Evolutionary conservation across 37 sponge, comb jelly and placozoan species (phyloP).

Genomic region (Ephydatia muelleri): DNA sequence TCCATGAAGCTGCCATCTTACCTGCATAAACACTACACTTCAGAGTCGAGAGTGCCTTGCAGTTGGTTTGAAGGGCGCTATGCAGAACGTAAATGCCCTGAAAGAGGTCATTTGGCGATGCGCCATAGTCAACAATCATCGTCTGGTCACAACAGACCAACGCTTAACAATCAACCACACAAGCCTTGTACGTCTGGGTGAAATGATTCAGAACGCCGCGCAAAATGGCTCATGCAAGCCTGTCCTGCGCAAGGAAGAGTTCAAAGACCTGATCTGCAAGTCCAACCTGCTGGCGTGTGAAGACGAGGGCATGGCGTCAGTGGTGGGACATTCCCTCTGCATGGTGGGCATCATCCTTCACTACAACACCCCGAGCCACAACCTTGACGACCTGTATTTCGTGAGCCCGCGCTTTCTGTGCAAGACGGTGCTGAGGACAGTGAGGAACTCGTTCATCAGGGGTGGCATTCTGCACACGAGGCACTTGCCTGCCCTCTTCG

Average conservation of each 20-base stretch:
- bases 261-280: slow-evolving; percentile 22
- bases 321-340: slow-evolving; percentile 47
- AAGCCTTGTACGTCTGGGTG: slow-evolving; percentile 22
- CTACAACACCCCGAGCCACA: slow-evolving; percentile 50
- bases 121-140: slow-evolving; percentile 21
- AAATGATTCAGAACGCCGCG: slow-evolving; percentile 13
- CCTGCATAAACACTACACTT: background rate
- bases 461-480: slow-evolving; percentile 62
- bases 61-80: slow-evolving; percentile 3
- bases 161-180: slow-evolving; percentile 59
- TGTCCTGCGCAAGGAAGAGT: slow-evolving; percentile 42
- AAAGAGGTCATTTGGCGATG: slow-evolving; percentile 50
- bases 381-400: slow-evolving; percentile 69
- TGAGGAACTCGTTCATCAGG: slow-evolving; percentile 55
- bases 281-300: slow-evolving; percentile 25
- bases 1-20: background rate
- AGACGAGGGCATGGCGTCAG: slow-evolving; percentile 39
- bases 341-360: slow-evolving; percentile 63
- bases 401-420: slow-evolving; percentile 68
- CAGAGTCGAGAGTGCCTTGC: background rate
- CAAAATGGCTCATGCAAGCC: slow-evolving; percentile 9
- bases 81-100: slow-evolving; percentile 43
- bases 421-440: slow-evolving; percentile 66
- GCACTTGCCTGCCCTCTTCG: slow-evolving; percentile 32
- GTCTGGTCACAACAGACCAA: slow-evolving; percentile 43